Percentiles rank a stretch among this genome's conserved stretches.
Evolutionary conservation across 1,140 invertebrate species (phyloP).

Genomic region (Heliconius hewitsoni): DNA sequence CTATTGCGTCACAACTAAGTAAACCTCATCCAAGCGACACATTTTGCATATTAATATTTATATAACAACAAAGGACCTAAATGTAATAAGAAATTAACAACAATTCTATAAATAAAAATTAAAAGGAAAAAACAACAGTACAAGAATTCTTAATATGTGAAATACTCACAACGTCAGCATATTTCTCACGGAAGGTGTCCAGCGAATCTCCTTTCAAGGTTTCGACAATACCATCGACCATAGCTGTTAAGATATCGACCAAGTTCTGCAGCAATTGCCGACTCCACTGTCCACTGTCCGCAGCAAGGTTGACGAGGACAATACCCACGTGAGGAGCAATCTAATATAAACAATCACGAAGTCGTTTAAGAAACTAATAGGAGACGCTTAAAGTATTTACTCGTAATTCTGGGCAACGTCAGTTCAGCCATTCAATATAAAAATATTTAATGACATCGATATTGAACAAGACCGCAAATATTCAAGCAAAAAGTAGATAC

Average conservation of each 20-base stretch:
- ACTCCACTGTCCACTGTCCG: conserved; percentile 65
- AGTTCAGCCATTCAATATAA: too few species aligned
- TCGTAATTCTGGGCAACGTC: too few species aligned
- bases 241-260: conserved; percentile 62
- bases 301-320: conserved; percentile 42
- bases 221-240: conserved; percentile 47
- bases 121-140: background rate
- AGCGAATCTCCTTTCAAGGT: conserved; percentile 47
- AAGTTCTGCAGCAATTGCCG: conserved; percentile 63
- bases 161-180: conserved; percentile 52
- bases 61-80: background rate
- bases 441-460: too few species aligned
- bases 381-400: too few species aligned
- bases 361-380: background rate
- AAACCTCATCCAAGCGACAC: background rate
- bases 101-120: too few species aligned
- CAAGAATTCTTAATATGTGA: background rate
- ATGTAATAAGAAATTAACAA: too few species aligned
- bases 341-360: background rate
- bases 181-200: conserved; percentile 56
- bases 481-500: too few species aligned
- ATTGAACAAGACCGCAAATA: too few species aligned
- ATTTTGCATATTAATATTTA: background rate
- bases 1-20: background rate
- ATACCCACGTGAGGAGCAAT: background rate